These are phyloP conservation scores for Drosophila colorata DNA, from an alignment of 2,888 invertebrate genomes.

Conservation along the genomic window DNA sequence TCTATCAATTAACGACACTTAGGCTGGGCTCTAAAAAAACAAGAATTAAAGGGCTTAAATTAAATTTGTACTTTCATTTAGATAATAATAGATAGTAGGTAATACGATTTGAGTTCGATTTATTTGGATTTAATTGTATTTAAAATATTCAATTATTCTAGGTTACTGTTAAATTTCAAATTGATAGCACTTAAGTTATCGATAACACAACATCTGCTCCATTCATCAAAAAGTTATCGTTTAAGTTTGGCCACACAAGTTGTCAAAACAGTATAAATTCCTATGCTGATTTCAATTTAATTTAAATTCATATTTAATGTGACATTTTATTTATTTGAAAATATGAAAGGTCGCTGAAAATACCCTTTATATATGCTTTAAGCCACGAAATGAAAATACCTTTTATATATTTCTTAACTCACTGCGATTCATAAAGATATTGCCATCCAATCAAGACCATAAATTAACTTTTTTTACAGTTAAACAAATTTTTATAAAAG, in stretches of 20 bases:
- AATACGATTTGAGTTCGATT: too few species aligned
- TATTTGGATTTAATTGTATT: too few species aligned
- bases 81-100: too few species aligned
- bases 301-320: constrained; percentile 8
- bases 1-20: background rate
- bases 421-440: too few species aligned
- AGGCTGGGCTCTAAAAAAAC: too few species aligned
- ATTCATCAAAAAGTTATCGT: background rate
- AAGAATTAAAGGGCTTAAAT: too few species aligned
- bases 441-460: too few species aligned
- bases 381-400: background rate
- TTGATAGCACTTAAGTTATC: background rate
- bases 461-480: too few species aligned
- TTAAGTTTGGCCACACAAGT: background rate
- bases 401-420: too few species aligned
- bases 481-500: background rate
- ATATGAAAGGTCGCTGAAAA: background rate
- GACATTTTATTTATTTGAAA: background rate
- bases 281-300: background rate
- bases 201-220: background rate
- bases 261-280: constrained; percentile 8
- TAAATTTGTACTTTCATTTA: too few species aligned
- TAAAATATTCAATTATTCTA: too few species aligned
- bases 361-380: background rate
- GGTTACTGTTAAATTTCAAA: background rate